These are phyloP conservation scores for Nemurella pictetii DNA, from an alignment of 2,888 invertebrate genomes.

Conservation along the genomic window DNA sequence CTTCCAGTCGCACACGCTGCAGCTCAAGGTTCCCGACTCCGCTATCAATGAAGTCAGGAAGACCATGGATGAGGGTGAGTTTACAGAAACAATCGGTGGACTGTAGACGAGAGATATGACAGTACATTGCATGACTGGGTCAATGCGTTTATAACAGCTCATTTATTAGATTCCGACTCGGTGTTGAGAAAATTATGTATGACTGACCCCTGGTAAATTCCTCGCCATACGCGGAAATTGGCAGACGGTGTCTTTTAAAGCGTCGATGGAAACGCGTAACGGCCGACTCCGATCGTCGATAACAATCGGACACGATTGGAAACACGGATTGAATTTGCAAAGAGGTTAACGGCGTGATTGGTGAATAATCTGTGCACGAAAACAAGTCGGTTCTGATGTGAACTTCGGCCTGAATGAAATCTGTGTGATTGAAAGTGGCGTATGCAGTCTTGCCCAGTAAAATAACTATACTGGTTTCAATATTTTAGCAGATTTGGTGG, in stretches of 20 bases:
- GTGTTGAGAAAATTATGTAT: no score
- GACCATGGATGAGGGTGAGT: slow-evolving; percentile 78
- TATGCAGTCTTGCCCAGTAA: no score
- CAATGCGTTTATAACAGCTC: no score
- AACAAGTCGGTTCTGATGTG: no score
- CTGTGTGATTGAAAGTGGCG: no score
- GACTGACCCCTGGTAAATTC: not conserved
- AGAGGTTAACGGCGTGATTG: not conserved
- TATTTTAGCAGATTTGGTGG: no score
- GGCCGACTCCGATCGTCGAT: not conserved
- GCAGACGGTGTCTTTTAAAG: not conserved
- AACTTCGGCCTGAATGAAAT: no score
- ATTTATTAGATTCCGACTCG: no score
- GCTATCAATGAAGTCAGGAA: slow-evolving; percentile 73
- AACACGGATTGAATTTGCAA: not conserved
- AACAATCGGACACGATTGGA: not conserved
- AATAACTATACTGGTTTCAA: no score
- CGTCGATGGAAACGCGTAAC: not conserved
- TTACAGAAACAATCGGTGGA: not conserved
- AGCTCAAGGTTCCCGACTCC: slow-evolving; percentile 76
- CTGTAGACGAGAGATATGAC: no score
- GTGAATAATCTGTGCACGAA: not conserved
- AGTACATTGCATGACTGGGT: no score
- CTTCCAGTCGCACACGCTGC: slow-evolving; percentile 76
- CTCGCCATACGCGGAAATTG: not conserved